A percentile compares a stretch with the other conserved stretches of the same genome.
Evolutionary conservation across 2,113 vertebrate species (phyloP).

Genomic region (Paedocypris sp.): DNA sequence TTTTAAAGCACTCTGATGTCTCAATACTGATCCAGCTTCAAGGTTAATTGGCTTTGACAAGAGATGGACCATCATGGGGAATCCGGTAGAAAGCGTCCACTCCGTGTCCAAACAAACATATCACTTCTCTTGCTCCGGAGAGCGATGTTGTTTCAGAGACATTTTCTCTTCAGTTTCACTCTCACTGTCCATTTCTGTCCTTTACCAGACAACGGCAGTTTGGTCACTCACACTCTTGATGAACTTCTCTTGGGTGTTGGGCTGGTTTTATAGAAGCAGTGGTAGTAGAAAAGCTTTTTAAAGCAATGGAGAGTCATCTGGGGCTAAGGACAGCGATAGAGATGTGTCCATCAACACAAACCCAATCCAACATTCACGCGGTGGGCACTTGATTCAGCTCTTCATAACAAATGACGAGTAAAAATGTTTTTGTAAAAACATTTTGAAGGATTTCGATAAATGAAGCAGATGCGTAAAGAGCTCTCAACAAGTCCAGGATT

Average conservation of each 20-base stretch:
- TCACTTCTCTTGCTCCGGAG: neutral
- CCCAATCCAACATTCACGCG: constrained; percentile 5
- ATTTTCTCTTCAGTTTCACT: neutral
- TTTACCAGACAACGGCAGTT: constrained; percentile 51
- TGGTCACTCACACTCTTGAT: constrained; percentile 53
- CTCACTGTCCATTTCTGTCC: constrained; percentile 4
- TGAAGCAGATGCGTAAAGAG: constrained; percentile 12
- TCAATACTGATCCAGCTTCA: neutral
- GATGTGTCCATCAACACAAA: constrained; percentile 32
- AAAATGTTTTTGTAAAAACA: constrained; percentile 11
- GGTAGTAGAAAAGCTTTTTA: constrained; percentile 60
- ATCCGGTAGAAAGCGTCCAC: neutral
- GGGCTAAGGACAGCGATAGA: constrained; percentile 39
- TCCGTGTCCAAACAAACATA: neutral
- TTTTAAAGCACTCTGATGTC: constrained; percentile 1
- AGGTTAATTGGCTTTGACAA: constrained; percentile 5
- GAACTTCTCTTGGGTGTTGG: constrained; percentile 33
- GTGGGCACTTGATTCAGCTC: neutral
- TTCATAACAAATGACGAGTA: constrained; percentile 1
- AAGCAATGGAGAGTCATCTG: constrained; percentile 50
- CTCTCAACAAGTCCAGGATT: neutral
- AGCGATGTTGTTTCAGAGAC: constrained; percentile 9
- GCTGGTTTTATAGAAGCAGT: constrained; percentile 56
- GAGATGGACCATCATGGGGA: neutral
- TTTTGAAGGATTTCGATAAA: constrained; percentile 2